Evolutionary conservation across 1,140 invertebrate species (phyloP), one percentile per base, ranked within the genome.

Genomic region (Ips typographus): DNA sequence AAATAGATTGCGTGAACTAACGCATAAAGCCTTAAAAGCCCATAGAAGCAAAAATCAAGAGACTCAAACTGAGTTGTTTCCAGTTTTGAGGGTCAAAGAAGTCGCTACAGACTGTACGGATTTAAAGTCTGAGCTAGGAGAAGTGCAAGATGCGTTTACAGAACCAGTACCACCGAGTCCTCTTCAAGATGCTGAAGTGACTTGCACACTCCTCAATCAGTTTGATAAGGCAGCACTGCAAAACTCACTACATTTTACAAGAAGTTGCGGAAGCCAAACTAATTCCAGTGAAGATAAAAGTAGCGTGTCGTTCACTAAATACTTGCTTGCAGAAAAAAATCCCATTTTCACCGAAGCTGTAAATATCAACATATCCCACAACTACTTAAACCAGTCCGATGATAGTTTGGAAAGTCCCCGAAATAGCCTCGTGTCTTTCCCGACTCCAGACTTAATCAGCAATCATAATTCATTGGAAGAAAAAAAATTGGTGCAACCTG

Each of bases 11-110:
- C 80, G 84, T 71, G 85, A 87, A 62, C 71, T 87, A 63, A 86
- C 85, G 58, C 81, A 84, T 71, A 83, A 80, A 78, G 84, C 85
- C 22, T 73, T 86, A 43, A 83, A 80, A 75, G 83, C 84, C 53
- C 85, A 86, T 67, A 83, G 85, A 75, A 77, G 80, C 3, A 85
- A 83, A 74, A 80, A 84, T 65, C 82, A 78, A 7, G 84, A 87
- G 56, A 88, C 87, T 1, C 87, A 89, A 79, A 88, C 87, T 3
- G 83, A 85, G 64, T 72, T 75, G 53, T 73, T 75, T 38, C 79
- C 79, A 7, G 84, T 84, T 1, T 74, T 84, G 8, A 78, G 86
- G 4, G 80, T 88, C 1, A 86, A 82, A 77, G 86, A 90, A 75
- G 83, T 83, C 41, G 82, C 79, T 1, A 83, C 84, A 0, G 84